A percentile compares a stretch with the other conserved stretches of the same genome.
Conservation (phyloP, 2,113 vertebrate species). For the Rhea pennata region DNA sequence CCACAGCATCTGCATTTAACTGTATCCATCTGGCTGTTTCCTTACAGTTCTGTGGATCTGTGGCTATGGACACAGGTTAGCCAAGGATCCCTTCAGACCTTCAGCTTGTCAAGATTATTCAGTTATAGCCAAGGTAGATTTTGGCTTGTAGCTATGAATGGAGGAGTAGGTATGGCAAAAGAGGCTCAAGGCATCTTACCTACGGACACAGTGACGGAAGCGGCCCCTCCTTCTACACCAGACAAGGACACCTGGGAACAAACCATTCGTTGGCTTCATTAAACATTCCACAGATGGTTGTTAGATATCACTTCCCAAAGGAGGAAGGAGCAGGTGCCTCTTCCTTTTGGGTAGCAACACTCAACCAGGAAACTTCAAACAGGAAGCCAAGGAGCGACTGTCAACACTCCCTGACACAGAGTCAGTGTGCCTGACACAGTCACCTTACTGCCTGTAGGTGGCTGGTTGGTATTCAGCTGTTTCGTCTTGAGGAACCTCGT, state of each 20-base stretch:
- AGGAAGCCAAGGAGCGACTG: neutral
- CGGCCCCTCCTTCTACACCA: conserved; percentile 4
- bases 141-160: neutral
- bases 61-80: neutral
- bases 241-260: neutral
- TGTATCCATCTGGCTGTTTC: neutral
- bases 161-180: neutral
- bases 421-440: neutral
- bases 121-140: neutral
- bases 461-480: neutral
- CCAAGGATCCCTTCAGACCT: neutral
- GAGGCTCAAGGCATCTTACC: neutral
- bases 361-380: neutral
- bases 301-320: neutral
- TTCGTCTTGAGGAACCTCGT: neutral
- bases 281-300: fast-evolving
- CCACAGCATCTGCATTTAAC: neutral
- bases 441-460: neutral
- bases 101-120: neutral
- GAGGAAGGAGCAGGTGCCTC: neutral
- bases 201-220: fast-evolving
- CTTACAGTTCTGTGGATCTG: neutral
- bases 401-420: fast-evolving
- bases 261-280: neutral
- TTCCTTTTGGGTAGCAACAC: neutral